Evolutionary conservation across 1,140 invertebrate species (phyloP).

Genomic region (Papilio polytes): DNA sequence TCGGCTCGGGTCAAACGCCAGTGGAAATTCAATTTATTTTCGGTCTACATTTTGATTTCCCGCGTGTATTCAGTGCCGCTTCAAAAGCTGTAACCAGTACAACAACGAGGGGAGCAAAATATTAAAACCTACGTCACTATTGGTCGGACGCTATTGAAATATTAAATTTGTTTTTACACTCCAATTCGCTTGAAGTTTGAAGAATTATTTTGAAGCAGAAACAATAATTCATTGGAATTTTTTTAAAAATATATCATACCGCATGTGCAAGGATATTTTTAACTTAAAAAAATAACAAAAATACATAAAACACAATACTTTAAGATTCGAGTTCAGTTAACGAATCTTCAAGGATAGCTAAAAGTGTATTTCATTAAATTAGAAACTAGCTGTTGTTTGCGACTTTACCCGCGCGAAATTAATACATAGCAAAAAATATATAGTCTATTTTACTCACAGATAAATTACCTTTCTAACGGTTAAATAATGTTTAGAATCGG

Average conservation of each 20-base stretch:
- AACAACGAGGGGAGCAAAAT: conserved; percentile 4
- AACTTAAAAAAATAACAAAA: background rate
- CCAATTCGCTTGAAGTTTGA: background rate
- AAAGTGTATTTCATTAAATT: no score
- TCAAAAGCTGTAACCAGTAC: conserved; percentile 48
- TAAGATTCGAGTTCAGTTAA: background rate
- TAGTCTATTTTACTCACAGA: no score
- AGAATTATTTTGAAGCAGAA: background rate
- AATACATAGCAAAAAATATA: no score
- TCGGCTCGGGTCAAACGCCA: conserved; percentile 46
- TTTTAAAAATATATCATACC: background rate
- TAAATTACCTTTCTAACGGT: no score
- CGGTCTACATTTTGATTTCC: conserved; percentile 66
- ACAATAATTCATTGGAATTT: background rate
- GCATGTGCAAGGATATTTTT: background rate
- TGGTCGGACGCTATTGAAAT: conserved; percentile 47
- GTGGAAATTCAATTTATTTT: conserved; percentile 72
- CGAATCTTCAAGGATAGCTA: background rate
- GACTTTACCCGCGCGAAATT: no score
- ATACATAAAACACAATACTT: background rate
- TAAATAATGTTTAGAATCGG: no score
- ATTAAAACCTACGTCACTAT: conserved; percentile 1
- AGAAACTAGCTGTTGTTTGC: no score
- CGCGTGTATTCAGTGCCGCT: conserved; percentile 58
- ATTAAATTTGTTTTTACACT: conserved; percentile 18